Evolutionary conservation across 2,113 vertebrate genomes (phyloP), one percentile per base, ranked within the genome.

Genomic region (Pagrus major): DNA sequence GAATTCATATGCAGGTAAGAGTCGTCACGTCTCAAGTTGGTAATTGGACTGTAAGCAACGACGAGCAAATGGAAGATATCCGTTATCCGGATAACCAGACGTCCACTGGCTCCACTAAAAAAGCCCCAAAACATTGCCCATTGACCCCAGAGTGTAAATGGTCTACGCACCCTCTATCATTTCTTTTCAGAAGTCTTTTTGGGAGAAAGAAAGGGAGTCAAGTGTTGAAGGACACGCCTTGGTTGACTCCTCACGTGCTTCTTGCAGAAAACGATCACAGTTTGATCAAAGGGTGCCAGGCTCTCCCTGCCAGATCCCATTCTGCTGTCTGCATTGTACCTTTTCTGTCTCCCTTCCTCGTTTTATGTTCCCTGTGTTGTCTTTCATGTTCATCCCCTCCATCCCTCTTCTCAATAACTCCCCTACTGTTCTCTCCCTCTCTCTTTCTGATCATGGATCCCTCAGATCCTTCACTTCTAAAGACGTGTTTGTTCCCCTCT

Each of bases 401-500:
- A 49, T 47, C 18, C 33, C 35, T 60, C 33, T 31, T 65, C 56
- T 80, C 69, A 18, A 6, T 51, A 21, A 15, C 63, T n/a, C 49
- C 20, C 23, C 31, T 56, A 56, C 42, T 49, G 52, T 60, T 56
- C 23, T 0, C 44, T 37, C 56, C 31, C 64, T 29, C 15, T 66
- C 60, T 66, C 29, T 75, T 71, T 76, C 67, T 61, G 58, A 79
- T 7, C 4, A 3, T 72, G 29, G 29, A 55, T 80, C 76, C 49
- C 61, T 92, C 77, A 83, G 87, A 90, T 90, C 86, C 63, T 54
- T 52, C 37, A 56, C 71, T 78, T 90, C 81, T 87, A 63, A 91
- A 86, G 74, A 87, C 68, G 29, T 56, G 71, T 87, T 80, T 90
- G 71, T 82, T 88, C 74, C 64, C 59, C 56, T 66, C 78, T 77